phyloP scores from a whole-genome alignment of 2,113 vertebrate species.

The Sclerurus mexicanus region DNA sequence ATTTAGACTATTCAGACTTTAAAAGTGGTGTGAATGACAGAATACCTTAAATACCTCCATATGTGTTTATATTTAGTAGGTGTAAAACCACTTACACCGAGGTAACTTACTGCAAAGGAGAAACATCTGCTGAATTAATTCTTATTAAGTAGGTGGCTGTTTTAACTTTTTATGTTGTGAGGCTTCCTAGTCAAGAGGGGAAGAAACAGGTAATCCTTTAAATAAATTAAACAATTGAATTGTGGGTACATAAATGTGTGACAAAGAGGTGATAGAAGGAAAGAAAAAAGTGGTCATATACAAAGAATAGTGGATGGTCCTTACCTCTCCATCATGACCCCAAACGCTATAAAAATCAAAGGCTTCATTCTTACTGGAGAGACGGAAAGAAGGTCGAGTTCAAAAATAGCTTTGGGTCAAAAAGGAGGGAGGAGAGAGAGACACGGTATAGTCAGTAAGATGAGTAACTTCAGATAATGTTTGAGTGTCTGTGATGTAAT shows the following conservation, averaged over 20 bases:
- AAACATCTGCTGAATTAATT: background rate
- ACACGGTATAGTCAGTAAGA: background rate
- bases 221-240: background rate
- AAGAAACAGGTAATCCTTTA: background rate
- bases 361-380: background rate
- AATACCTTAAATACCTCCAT: background rate
- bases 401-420: slow-evolving; percentile 3
- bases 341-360: background rate
- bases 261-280: background rate
- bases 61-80: background rate
- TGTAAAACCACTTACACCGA: background rate
- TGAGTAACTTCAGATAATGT: slow-evolving; percentile 3
- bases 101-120: background rate
- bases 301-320: background rate
- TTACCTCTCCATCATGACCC: background rate
- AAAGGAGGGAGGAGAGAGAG: background rate
- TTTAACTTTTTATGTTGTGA: background rate
- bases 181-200: background rate
- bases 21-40: background rate
- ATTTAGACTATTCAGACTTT: background rate
- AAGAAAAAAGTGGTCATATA: background rate
- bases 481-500: background rate
- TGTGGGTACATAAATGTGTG: background rate
- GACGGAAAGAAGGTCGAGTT: background rate
- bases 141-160: background rate